Evolutionary conservation across 2,888 invertebrate species (phyloP).

Genomic region (Dromius quadrimaculatus): DNA sequence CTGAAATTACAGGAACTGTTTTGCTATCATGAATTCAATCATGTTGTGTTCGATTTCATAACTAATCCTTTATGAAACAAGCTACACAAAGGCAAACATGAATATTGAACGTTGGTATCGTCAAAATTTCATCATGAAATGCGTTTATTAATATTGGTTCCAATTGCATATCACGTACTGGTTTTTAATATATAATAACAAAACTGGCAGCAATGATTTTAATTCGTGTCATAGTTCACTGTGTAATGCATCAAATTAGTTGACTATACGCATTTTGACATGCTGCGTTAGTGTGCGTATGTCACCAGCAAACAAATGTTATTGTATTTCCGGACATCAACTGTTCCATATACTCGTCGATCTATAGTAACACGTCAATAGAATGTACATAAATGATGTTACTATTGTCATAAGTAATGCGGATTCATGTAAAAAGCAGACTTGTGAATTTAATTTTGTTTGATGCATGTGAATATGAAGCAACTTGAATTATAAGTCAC

Average conservation of each 20-base stretch:
- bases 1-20: too few relatives aligned
- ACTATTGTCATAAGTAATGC: slow-evolving; percentile 12
- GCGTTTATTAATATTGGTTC: slow-evolving; percentile 10
- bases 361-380: slow-evolving; percentile 23
- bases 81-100: not conserved
- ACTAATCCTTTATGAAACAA: not conserved
- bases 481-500: too few relatives aligned
- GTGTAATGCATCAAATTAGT: slow-evolving; percentile 5
- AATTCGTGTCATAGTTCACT: slow-evolving; percentile 2
- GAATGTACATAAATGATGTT: slow-evolving; percentile 3
- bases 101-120: not conserved
- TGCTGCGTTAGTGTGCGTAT: not conserved
- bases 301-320: slow-evolving; percentile 35
- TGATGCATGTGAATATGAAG: too few relatives aligned
- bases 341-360: slow-evolving; percentile 19
- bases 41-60: not conserved
- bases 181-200: slow-evolving; percentile 32
- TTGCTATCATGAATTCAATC: too few relatives aligned
- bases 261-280: slow-evolving; percentile 17
- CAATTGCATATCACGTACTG: slow-evolving; percentile 28
- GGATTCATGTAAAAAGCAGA: not conserved
- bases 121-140: slow-evolving; percentile 18
- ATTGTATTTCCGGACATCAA: slow-evolving; percentile 32
- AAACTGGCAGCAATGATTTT: slow-evolving; percentile 35
- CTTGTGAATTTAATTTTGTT: too few relatives aligned